These are phyloP conservation scores for Synergus itoensis DNA, from an alignment of 2,888 invertebrate species.

Conservation along the genomic window DNA sequence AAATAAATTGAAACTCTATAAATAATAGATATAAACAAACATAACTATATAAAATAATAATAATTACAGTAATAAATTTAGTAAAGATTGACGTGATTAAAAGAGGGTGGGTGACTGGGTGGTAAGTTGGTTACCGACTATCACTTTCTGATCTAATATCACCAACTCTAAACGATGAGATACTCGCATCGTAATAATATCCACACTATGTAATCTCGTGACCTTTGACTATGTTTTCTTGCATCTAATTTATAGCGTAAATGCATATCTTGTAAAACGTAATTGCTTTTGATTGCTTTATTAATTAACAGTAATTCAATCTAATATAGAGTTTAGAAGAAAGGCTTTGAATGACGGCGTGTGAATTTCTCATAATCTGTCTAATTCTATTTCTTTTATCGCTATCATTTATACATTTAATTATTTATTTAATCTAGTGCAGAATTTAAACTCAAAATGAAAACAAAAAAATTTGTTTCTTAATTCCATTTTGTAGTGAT, in stretches of 20 bases:
- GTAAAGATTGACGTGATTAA: neutral
- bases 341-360: slow-evolving; percentile 22
- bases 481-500: too few relatives aligned
- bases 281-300: slow-evolving; percentile 33
- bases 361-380: slow-evolving; percentile 22
- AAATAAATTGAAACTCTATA: too few relatives aligned
- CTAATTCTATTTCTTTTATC: neutral
- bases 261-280: slow-evolving; percentile 20
- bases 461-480: too few relatives aligned
- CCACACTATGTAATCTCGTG: slow-evolving; percentile 2
- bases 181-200: neutral
- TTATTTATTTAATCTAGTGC: neutral
- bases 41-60: neutral
- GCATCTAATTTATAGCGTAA: slow-evolving; percentile 17
- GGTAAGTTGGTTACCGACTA: neutral
- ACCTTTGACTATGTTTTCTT: slow-evolving; percentile 15
- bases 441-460: too few relatives aligned
- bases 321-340: slow-evolving; percentile 14
- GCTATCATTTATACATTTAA: neutral
- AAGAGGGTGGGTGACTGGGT: neutral
- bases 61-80: neutral
- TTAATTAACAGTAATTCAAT: slow-evolving; percentile 22
- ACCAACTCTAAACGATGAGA: neutral
- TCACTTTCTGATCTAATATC: neutral
- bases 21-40: too few relatives aligned